Conservation (phyloP, 2,888 invertebrate genomes). For the Cinara cedri region DNA sequence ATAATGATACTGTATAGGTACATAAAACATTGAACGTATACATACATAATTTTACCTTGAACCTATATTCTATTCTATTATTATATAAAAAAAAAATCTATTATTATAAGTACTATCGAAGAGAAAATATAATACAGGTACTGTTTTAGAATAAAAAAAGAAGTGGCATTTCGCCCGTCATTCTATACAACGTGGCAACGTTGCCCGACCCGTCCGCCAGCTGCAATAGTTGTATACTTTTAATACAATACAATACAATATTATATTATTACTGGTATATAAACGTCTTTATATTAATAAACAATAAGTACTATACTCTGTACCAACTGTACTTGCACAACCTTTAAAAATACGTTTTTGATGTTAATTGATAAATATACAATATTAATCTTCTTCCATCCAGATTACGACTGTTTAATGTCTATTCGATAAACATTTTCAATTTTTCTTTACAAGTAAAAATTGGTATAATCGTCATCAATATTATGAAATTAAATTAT, state of each 20-base stretch:
- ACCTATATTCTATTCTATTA: constrained; percentile 29
- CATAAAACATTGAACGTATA: background rate
- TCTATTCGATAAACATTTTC: background rate
- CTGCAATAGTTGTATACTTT: too few species aligned
- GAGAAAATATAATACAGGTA: background rate
- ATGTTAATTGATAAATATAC: constrained; percentile 16
- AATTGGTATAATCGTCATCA: too few species aligned
- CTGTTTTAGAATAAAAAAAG: background rate
- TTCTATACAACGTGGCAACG: constrained; percentile 16
- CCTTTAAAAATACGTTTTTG: constrained; percentile 13
- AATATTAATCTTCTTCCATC: background rate
- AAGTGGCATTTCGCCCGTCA: background rate
- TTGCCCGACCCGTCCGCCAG: constrained; percentile 28
- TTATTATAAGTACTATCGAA: constrained; percentile 5
- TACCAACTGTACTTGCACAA: background rate
- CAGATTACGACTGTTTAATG: background rate
- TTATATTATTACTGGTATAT: too few species aligned
- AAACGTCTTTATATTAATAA: constrained; percentile 36
- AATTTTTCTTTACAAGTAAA: too few species aligned
- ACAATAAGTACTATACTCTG: background rate
- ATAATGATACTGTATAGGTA: too few species aligned
- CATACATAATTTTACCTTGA: constrained; percentile 34
- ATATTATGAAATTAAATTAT: too few species aligned
- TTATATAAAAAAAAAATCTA: constrained; percentile 10
- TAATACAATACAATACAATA: too few species aligned